A percentile compares a stretch with the other conserved stretches of the same genome.
Conservation (phyloP, 2,113 vertebrate species). For the Centrocercus urophasianus region DNA sequence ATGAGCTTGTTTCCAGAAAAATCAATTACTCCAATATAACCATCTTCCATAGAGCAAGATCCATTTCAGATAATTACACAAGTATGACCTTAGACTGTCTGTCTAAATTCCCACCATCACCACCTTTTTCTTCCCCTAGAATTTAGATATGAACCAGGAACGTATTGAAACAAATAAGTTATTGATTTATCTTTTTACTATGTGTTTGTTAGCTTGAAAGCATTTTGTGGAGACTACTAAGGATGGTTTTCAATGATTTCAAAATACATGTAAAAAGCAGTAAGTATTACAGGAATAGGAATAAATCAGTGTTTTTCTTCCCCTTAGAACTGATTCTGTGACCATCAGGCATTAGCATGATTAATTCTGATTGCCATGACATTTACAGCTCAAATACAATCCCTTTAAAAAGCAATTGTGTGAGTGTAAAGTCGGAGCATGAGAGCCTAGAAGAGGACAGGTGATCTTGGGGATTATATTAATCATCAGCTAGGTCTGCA, state of each 20-base stretch:
- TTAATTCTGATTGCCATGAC: background rate
- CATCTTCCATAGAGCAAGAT: background rate
- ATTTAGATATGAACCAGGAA: background rate
- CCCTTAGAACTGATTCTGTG: background rate
- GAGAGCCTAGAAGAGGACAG: background rate
- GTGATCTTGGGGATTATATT: background rate
- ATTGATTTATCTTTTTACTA: background rate
- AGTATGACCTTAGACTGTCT: background rate
- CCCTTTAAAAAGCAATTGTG: rapidly evolving
- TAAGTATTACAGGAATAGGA: background rate
- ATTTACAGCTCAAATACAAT: background rate
- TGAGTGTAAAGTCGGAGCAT: rapidly evolving
- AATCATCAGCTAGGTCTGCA: background rate
- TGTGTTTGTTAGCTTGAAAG: background rate
- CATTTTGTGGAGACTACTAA: background rate
- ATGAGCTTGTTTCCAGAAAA: background rate
- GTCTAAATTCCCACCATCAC: rapidly evolving
- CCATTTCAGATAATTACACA: background rate
- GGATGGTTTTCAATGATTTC: background rate
- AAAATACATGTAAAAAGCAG: background rate
- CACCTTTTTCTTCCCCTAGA: background rate
- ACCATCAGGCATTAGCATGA: background rate
- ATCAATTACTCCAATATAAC: background rate
- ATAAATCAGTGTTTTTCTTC: background rate
- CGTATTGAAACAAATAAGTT: background rate